Evolutionary conservation across 2,113 vertebrate genomes (phyloP).

Genomic region (Coracopsis vasa): DNA sequence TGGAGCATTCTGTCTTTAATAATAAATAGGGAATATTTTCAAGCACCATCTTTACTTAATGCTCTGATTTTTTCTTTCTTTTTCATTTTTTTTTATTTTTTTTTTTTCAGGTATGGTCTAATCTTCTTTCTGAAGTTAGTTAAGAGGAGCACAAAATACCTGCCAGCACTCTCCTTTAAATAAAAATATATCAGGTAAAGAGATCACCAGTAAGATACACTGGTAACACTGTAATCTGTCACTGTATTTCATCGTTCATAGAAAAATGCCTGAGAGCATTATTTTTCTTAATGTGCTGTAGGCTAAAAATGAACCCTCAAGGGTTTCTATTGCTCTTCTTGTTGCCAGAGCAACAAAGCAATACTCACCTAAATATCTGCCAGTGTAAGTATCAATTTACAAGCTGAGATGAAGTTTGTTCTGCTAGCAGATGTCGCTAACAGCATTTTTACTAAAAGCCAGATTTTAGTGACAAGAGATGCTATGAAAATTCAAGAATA

Average conservation of each 20-base stretch:
- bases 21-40: not conserved
- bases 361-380: constrained; percentile 39
- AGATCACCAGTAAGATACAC: not conserved
- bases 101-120: not conserved
- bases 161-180: not conserved
- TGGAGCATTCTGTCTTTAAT: not conserved
- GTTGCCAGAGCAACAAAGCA: constrained; percentile 62
- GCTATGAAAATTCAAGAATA: not conserved
- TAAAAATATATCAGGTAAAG: not conserved
- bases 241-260: not conserved
- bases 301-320: constrained; percentile 34
- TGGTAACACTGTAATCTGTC: not conserved
- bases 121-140: not conserved
- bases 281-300: constrained; percentile 7
- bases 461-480: not conserved
- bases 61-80: not conserved
- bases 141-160: not conserved
- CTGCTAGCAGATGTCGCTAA: not conserved
- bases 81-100: not conserved
- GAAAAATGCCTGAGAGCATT: constrained; percentile 3
- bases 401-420: constrained; percentile 3
- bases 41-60: not conserved
- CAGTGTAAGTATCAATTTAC: constrained; percentile 26
- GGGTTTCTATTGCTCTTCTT: not conserved
- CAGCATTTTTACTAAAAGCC: not conserved